These are phyloP conservation scores for Tricholaema leucomelas DNA, from an alignment of 2,113 vertebrate genomes.

Conservation along the genomic window DNA sequence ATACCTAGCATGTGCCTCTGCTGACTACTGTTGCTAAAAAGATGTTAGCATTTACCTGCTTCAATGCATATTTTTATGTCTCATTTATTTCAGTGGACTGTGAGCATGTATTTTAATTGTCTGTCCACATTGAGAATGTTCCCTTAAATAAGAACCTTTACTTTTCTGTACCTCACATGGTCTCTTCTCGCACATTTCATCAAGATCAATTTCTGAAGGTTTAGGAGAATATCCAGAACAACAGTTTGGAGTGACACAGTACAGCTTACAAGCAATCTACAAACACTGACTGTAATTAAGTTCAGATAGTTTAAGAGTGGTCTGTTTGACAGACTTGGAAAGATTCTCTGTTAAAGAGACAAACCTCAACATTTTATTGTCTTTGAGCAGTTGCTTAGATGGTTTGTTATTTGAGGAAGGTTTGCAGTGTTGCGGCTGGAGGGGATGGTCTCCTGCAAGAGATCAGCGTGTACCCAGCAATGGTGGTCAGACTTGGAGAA, in stretches of 20 bases:
- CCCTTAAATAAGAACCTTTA: background rate
- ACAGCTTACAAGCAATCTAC: background rate
- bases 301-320: background rate
- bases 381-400: background rate
- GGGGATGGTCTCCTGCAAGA: background rate
- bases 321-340: background rate
- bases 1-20: background rate
- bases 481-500: background rate
- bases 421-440: background rate
- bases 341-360: background rate
- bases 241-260: background rate
- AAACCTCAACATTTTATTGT: background rate
- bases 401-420: background rate
- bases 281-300: background rate
- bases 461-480: background rate
- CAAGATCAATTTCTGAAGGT: background rate
- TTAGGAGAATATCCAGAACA: background rate
- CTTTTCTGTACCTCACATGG: background rate
- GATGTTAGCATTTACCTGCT: background rate
- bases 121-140: background rate
- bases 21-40: background rate
- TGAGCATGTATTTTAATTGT: background rate
- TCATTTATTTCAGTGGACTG: background rate
- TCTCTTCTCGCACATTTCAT: background rate
- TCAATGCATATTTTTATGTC: background rate